phyloP scores from a whole-genome alignment of 2,113 vertebrate species.

The Scomber japonicus region DNA sequence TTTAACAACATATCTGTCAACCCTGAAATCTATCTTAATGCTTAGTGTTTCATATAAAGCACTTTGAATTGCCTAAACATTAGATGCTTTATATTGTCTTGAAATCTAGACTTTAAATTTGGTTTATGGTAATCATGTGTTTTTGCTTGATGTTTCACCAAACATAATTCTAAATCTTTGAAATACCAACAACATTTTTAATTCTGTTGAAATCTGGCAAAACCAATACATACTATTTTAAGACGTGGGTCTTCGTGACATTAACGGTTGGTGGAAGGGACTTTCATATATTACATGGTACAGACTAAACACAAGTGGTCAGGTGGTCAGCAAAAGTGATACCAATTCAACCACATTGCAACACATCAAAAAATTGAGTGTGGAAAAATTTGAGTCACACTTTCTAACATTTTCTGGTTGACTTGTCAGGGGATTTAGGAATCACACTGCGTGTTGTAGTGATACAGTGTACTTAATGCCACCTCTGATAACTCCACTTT shows the following conservation, averaged over 20 bases:
- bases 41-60: too few relatives aligned
- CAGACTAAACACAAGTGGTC: not conserved
- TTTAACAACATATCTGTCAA: too few relatives aligned
- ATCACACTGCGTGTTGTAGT: not conserved
- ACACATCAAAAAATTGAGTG: not conserved
- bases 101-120: too few relatives aligned
- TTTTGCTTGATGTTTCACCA: not conserved
- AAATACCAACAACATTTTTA: not conserved
- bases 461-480: not conserved
- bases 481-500: not conserved
- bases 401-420: not conserved
- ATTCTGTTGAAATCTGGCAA: not conserved
- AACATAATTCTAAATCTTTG: not conserved
- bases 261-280: slow-evolving; percentile 12
- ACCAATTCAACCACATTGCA: not conserved
- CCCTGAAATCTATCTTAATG: too few relatives aligned
- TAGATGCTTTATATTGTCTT: not conserved
- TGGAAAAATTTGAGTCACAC: not conserved
- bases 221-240: slow-evolving; percentile 13
- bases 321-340: slow-evolving; percentile 5
- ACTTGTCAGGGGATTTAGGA: not conserved
- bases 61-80: not conserved
- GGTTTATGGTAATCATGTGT: not conserved
- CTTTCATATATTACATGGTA: slow-evolving; percentile 4
- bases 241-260: slow-evolving; percentile 4